Evolutionary conservation across 2,113 vertebrate genomes (phyloP), one percentile per base, ranked within the genome.

Genomic region (Pterocles orientalis): DNA sequence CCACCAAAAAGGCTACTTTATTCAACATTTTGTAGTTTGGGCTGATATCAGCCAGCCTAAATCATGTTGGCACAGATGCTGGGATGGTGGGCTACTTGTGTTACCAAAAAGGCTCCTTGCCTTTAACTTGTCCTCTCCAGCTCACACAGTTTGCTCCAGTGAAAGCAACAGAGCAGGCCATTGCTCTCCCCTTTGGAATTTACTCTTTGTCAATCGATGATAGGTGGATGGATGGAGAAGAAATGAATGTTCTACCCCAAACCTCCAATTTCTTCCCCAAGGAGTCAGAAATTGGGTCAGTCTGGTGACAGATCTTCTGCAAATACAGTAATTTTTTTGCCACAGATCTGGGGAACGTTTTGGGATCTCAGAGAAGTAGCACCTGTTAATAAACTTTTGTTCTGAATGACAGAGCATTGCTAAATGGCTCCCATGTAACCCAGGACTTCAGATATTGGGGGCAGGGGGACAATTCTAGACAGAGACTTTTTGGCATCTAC

Each of bases 181-280:
- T 25, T 19, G 26, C 21, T 62, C 39, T 57, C 68, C 71, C 39
- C 48, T 39, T 60, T 72, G 39, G 53, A 58, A 88, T 71, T 21
- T 20, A 64, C 9, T 21, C 20, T 58, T n/a, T 43, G 15, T 54
- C 62, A 48, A 0, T 1, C 4, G 1, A 68, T 14, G 18, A 64
- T 3, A 48, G 12, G 25, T 39, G 7, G 31, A 50, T 13, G 29
- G 39, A 48, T 34, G 21, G 53, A 79, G 26, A 54, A 70, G 45
- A 92, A 78, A 89, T 14, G 0, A 14, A 25, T 26, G 7, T 75
- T 54, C 21, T 36, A 73, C 10, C 14, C 24, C 21, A 81, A 61
- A 66, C 3, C 24, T 65, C 62, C 58, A 71, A 12, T 43, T 88
- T 73, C 54, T 92, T 60, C 17, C 45, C 17, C 17, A 61, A 28